Percentiles rank a stretch among this genome's conserved stretches.
Evolutionary conservation across 2,888 invertebrate species (phyloP).

Genomic region (Tachina fera): DNA sequence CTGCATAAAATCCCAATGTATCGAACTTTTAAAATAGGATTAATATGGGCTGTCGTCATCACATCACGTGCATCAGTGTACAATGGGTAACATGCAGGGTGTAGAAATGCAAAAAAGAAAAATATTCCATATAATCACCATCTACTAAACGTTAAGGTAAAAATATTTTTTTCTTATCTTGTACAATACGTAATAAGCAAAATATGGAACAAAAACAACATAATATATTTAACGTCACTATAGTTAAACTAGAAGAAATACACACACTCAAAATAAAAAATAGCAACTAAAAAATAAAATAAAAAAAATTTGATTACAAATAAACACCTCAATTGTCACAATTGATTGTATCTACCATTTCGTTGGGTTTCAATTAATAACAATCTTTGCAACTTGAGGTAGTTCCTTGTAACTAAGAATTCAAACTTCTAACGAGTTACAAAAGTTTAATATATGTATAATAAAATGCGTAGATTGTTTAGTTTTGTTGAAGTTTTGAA

Average conservation of each 20-base stretch:
- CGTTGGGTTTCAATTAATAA: too few species aligned
- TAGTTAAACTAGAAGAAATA: slow-evolving; percentile 16
- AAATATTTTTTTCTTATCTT: slow-evolving; percentile 11
- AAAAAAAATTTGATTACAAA: too few species aligned
- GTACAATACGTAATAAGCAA: slow-evolving; percentile 1
- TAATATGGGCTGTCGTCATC: slow-evolving; percentile 68
- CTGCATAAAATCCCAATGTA: slow-evolving; percentile 23
- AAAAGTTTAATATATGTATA: too few species aligned
- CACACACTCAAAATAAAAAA: not conserved
- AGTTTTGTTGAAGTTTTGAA: too few species aligned
- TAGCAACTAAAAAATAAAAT: not conserved
- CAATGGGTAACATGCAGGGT: slow-evolving; percentile 7
- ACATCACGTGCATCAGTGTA: slow-evolving; percentile 45
- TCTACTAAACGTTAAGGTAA: not conserved
- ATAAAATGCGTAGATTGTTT: too few species aligned
- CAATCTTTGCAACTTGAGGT: too few species aligned
- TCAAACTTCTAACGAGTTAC: too few species aligned
- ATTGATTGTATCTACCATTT: not conserved
- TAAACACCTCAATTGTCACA: too few species aligned
- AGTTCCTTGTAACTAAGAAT: too few species aligned
- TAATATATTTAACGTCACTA: slow-evolving; percentile 34
- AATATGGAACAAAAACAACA: not conserved
- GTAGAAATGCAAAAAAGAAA: not conserved
- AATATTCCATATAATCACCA: not conserved
- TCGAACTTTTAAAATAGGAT: slow-evolving; percentile 51